Evolutionary conservation across 92 coral and sea anemone genomes (phyloP), one percentile per base, ranked within the genome.

Genomic region (Epizoanthus ramosus): DNA sequence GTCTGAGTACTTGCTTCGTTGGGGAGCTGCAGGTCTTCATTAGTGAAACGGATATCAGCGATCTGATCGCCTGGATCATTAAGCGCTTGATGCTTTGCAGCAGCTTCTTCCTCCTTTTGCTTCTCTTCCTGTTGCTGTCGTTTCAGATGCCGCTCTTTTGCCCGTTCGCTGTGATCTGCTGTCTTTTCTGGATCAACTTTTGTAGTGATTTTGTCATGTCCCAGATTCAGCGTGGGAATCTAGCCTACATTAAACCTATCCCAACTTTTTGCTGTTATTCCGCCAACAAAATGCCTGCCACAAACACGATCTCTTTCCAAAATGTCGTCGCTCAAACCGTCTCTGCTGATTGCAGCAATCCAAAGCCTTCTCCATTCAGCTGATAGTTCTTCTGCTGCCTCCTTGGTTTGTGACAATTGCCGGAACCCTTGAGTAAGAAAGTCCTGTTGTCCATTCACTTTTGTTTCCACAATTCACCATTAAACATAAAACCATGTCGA

Each of bases 241-340:
- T 71, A 83, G 80, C 72, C 80, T 16, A 83, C 86, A 71, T 71
- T 72, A 24, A 21, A 72, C 3, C 59, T 57, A 45, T 71, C 80
- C 80, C 86, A 83, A 52, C 65, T 39, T 71, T 64, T 71, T 24
- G 87, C 80, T 71, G 80, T 80, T 13, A 21, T 83, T 39, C 87
- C 87, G 7, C 18, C 43, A 21, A 71, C 72, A 57, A 83, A 83
- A 73, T 83, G 87, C 3, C 68, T 56, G 14, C 79, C 79, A 6
- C 75, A 80, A 24, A 68, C 77, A 66, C 67, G 68, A n/a, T n/a
- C n/a, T n/a, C n/a, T n/a, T n/a, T n/a, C n/a, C n/a, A n/a, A n/a
- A n/a, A n/a, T n/a, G n/a, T n/a, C n/a, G n/a, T n/a, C n/a, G n/a
- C n/a, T n/a, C n/a, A n/a, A n/a, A n/a, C n/a, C n/a, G n/a, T n/a